Conservation (phyloP, 2,888 invertebrate genomes). For the Chrysolina haemoptera region DNA sequence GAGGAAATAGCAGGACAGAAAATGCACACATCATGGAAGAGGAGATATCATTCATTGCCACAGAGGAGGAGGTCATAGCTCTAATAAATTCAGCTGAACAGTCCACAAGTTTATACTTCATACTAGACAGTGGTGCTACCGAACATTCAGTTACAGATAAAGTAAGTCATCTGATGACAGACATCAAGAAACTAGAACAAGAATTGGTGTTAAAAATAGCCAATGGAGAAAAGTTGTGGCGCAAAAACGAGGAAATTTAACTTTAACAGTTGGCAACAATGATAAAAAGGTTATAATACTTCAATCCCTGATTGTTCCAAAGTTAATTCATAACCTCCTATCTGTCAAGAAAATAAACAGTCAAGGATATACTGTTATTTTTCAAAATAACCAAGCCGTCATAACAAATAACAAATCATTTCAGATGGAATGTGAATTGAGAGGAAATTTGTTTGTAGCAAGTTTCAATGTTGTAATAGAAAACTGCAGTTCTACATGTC, state of each 20-base stretch:
- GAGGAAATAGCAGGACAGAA: background rate
- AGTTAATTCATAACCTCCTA: background rate
- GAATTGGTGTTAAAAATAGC: background rate
- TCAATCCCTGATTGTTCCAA: background rate
- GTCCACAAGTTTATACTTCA: background rate
- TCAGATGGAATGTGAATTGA: background rate
- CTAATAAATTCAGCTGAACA: background rate
- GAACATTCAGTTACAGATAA: conserved; percentile 5
- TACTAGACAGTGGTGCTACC: conserved; percentile 1
- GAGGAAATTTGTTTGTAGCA: background rate
- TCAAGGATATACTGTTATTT: background rate
- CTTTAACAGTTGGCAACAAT: background rate
- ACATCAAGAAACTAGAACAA: background rate
- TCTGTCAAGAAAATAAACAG: background rate
- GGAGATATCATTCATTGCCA: background rate
- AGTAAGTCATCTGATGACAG: background rate
- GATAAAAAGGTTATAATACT: background rate
- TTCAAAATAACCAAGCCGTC: background rate
- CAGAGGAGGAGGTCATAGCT: background rate
- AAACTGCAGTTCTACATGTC: background rate
- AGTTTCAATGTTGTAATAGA: background rate
- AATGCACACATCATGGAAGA: background rate
- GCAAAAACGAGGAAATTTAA: background rate
- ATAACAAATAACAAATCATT: background rate
- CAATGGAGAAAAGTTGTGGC: background rate